Evolutionary conservation across 2,888 invertebrate genomes (phyloP), one percentile per base, ranked within the genome.

Genomic region (Rhynchonema sp.): DNA sequence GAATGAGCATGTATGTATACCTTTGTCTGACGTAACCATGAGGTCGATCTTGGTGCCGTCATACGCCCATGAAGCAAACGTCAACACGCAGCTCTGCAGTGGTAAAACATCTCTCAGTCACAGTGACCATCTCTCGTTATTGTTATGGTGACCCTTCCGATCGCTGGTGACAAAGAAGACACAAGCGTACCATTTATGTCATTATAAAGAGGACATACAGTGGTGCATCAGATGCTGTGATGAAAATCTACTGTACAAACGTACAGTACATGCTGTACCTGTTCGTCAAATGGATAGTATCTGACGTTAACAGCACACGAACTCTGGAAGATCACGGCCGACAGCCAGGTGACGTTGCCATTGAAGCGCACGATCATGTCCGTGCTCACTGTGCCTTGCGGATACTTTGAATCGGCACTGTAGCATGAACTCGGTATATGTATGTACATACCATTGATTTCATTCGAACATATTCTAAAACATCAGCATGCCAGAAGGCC

Each of bases 61-160:
- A 72, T 86, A 87, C 0, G 87, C 86, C 87, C 87, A 87, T 0
- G 85, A 86, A 0, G 86, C 85, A 83, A 86, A 87, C 75, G 86
- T 86, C 79, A 87, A 80, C 57, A 64, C 61, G 58, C 71, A 71
- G 28, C 63, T 66, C 61, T 68, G 66, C 58, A 30, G 6, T 38
- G 17, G 6, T 38, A 13, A 38, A 38, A 38, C 6, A 38, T 13
- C 38, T 6, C 38, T n/a, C n/a, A n/a, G n/a, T n/a, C n/a, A n/a
- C n/a, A n/a, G n/a, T n/a, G n/a, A n/a, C n/a, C n/a, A n/a, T n/a
- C n/a, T n/a, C n/a, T n/a, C n/a, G n/a, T n/a, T n/a, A n/a, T n/a
- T n/a, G n/a, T n/a, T n/a, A n/a, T n/a, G n/a, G n/a, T n/a, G n/a
- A n/a, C n/a, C n/a, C n/a, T n/a, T n/a, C n/a, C n/a, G n/a, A n/a